phyloP scores from a whole-genome alignment of 2,888 invertebrate genomes.

The Stenchaetothrips biformis region DNA sequence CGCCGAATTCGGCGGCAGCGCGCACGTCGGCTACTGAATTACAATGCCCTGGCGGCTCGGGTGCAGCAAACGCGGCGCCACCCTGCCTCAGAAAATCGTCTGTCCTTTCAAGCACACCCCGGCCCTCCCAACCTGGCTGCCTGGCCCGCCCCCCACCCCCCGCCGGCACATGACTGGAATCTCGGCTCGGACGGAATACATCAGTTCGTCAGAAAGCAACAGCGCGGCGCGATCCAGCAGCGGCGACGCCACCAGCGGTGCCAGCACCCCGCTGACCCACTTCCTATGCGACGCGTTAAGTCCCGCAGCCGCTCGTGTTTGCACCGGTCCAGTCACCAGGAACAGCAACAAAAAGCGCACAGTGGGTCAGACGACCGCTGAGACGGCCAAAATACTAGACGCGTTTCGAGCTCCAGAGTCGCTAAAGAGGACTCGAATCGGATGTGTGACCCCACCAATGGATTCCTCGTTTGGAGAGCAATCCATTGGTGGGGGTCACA shows the following conservation, averaged over 20 bases:
- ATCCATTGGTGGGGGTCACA: too few relatives aligned
- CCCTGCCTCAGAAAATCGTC: not conserved
- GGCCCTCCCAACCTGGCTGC: not conserved
- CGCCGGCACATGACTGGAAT: conserved; percentile 11
- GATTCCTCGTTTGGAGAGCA: too few relatives aligned
- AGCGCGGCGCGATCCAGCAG: not conserved
- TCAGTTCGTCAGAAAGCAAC: conserved; percentile 24
- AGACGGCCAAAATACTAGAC: too few relatives aligned
- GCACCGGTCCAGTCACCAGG: too few relatives aligned
- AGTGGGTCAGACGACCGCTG: too few relatives aligned
- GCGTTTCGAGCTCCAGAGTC: too few relatives aligned
- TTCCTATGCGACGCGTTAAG: too few relatives aligned
- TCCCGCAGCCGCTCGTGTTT: too few relatives aligned
- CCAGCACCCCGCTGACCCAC: too few relatives aligned
- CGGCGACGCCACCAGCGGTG: not conserved
- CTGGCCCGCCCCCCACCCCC: not conserved
- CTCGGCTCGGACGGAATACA: conserved; percentile 17
- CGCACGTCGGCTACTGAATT: not conserved
- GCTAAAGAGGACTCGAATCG: too few relatives aligned
- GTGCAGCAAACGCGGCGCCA: not conserved
- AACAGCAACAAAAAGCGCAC: too few relatives aligned
- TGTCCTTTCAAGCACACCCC: not conserved
- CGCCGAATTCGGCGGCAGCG: not conserved
- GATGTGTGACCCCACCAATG: too few relatives aligned
- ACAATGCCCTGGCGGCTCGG: not conserved